Conservation (phyloP, 2,113 vertebrate species). For the Gallinago media region DNA sequence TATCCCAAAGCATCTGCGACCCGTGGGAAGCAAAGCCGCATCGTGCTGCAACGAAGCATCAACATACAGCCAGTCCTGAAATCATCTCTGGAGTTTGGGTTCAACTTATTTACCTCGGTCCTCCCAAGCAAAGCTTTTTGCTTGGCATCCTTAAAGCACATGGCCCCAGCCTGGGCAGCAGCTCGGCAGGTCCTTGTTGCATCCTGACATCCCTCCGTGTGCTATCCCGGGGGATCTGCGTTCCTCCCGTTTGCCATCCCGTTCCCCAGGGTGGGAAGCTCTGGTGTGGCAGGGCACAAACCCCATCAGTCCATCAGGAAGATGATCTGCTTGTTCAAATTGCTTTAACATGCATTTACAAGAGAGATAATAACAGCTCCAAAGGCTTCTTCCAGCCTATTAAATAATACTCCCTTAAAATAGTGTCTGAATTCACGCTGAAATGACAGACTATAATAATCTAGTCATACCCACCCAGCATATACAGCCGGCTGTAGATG, state of each 20-base stretch:
- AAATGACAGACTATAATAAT: slow-evolving; percentile 54
- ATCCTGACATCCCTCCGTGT: background rate
- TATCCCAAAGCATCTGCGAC: background rate
- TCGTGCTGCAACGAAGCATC: accelerated
- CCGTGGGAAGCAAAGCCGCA: background rate
- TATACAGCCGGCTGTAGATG: background rate
- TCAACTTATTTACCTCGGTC: background rate
- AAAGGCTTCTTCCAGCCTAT: slow-evolving; percentile 52
- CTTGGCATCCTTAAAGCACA: background rate
- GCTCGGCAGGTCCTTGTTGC: background rate
- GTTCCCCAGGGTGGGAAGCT: background rate
- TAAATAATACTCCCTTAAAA: slow-evolving; percentile 57
- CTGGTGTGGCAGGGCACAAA: background rate
- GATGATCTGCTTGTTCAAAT: background rate
- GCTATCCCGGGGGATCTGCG: background rate
- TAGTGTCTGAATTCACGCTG: slow-evolving; percentile 1
- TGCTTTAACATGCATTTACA: slow-evolving; percentile 31
- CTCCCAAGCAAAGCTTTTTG: background rate
- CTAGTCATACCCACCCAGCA: background rate
- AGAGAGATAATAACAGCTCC: slow-evolving; percentile 59
- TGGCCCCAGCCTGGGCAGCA: background rate
- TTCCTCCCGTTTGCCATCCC: background rate
- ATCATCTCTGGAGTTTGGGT: background rate
- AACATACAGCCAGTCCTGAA: background rate
- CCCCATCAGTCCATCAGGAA: background rate